Conservation (phyloP, 2,888 invertebrate genomes). For the Helobdella robusta region DNA sequence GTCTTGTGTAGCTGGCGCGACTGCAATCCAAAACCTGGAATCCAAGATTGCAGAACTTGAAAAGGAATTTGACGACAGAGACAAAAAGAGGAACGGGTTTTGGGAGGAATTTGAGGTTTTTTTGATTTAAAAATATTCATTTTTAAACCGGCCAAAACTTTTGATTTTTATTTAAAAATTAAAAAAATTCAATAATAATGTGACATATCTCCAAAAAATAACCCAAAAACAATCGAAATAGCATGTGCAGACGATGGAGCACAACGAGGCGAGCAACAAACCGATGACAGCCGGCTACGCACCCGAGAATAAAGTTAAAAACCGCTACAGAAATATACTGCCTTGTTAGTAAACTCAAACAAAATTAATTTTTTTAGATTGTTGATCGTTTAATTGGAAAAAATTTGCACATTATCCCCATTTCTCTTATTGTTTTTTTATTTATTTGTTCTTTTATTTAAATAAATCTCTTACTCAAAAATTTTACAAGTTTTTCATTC, state of each 20-base stretch:
- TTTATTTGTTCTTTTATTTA: too few species aligned
- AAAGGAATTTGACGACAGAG: slow-evolving; percentile 54
- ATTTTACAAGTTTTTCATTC: not conserved
- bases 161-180: too few species aligned
- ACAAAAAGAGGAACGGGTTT: slow-evolving; percentile 77
- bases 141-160: too few species aligned
- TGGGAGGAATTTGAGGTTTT: slow-evolving; percentile 93
- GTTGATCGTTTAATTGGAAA: too few species aligned
- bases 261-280: too few species aligned
- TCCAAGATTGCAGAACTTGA: slow-evolving; percentile 66
- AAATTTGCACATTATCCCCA: too few species aligned
- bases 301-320: slow-evolving; percentile 81
- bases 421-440: too few species aligned
- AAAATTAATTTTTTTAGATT: too few species aligned
- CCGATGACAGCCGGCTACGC: slow-evolving; percentile 59
- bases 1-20: not conserved
- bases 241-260: slow-evolving; percentile 18
- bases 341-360: slow-evolving; percentile 69
- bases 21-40: slow-evolving; percentile 53
- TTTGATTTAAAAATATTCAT: too few species aligned
- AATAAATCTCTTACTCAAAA: not conserved
- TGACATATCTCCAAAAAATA: not conserved
- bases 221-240: not conserved
- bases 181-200: not conserved
- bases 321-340: slow-evolving; percentile 96